These are phyloP conservation scores for Metopia argyrocephala DNA, from an alignment of 2,888 invertebrate genomes.

Conservation along the genomic window DNA sequence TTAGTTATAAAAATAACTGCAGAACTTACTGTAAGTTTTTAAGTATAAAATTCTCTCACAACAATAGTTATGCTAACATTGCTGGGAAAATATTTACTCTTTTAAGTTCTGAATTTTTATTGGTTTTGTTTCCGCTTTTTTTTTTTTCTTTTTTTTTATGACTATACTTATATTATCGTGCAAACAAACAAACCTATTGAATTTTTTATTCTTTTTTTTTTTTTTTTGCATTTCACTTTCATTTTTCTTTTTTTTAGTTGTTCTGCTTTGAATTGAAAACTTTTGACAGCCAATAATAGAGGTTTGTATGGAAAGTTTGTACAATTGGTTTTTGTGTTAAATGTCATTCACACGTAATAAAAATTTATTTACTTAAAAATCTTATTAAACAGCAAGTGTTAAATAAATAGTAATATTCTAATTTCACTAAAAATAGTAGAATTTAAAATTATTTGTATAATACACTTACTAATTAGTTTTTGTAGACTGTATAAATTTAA, in stretches of 20 bases:
- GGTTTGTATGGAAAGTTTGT: background rate
- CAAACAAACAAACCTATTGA: background rate
- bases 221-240: too few relatives aligned
- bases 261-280: background rate
- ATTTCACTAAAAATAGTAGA: too few relatives aligned
- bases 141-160: background rate
- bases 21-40: too few relatives aligned
- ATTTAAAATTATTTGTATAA: too few relatives aligned
- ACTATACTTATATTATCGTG: background rate
- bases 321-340: background rate
- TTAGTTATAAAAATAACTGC: too few relatives aligned
- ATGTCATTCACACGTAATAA: constrained; percentile 25
- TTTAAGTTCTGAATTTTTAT: background rate
- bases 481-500: too few relatives aligned
- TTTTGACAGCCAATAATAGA: background rate
- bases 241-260: background rate
- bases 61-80: too few relatives aligned
- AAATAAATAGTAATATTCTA: background rate
- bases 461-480: too few relatives aligned
- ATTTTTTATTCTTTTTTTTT: background rate
- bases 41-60: too few relatives aligned
- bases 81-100: too few relatives aligned
- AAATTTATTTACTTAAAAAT: constrained; percentile 7
- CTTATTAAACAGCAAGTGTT: background rate
- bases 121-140: background rate